Base-by-base conservation (phyloP, 2,888 invertebrate species). In the Acrobasis repandana region DNA sequence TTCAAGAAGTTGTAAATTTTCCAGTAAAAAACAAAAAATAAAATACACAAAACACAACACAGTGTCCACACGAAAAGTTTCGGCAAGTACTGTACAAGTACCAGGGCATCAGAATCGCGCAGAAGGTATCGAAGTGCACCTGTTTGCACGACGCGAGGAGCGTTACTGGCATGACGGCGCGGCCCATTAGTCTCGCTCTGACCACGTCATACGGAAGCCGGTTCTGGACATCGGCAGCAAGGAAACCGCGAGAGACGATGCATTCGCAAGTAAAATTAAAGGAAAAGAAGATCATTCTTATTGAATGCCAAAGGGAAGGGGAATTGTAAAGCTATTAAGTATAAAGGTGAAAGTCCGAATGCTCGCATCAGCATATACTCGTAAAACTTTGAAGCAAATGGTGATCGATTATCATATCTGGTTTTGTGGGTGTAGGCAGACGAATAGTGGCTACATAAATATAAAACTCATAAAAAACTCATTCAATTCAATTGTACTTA, bases 171-270 rank as follows among this genome's bases (percentile, higher is more conserved):
- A 75, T 78, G 75, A 69, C 72, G 75, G 77, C 79, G 74, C 85
- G 80, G 74, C 77, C 82, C 83, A 86, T 86, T 86, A 87, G 88
- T 83, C 84, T 82, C 82, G 76, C 78, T 69, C 75, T 68, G 80
- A 80, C 85, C 86, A 88, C 90, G 90, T 89, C 90, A 90, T 75
- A 77, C 88, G 84, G 88, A 86, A 91, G 91, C 91, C 90, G 90
- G 90, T 91, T 80, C 77, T 73, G 82, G 76, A 78, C 79, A 80
- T 72, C 79, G 76, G 70, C 81, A 85, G 79, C 79, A 80, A 84
- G 85, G 85, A 86, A 88, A 83, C 79, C 79, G 82, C 80, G 72
- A 77, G 75, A 79, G 61, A 70, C 78, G 74, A 76, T 82, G 80
- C 82, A 80, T 72, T 80, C 75, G 72, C 71, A 65, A 67, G 57